Conservation (phyloP, 2,888 invertebrate species). For the Minunthozetes semirufus region DNA sequence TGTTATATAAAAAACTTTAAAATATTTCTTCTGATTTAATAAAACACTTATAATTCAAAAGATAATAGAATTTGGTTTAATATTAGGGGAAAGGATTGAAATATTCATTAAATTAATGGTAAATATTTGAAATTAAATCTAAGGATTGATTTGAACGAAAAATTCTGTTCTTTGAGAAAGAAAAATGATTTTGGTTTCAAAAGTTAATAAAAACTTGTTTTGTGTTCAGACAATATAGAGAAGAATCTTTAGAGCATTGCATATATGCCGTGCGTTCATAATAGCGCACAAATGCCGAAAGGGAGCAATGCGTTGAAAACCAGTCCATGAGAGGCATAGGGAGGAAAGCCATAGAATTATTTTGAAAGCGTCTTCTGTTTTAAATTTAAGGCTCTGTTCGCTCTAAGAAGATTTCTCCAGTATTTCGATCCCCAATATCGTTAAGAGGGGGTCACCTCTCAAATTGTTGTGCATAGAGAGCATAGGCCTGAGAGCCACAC, state of each 20-base stretch:
- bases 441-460: conserved; percentile 26
- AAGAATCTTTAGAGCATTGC: neutral
- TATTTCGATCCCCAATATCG: conserved; percentile 14
- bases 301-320: conserved; percentile 23
- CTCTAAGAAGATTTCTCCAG: neutral
- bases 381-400: conserved; percentile 7
- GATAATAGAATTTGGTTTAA: neutral
- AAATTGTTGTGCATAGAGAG: neutral
- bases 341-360: conserved; percentile 1
- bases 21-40: too few species aligned
- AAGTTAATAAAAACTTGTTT: conserved; percentile 28
- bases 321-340: conserved; percentile 9
- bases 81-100: neutral
- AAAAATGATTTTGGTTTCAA: conserved; percentile 11
- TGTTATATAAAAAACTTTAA: neutral
- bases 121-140: neutral
- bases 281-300: conserved; percentile 27
- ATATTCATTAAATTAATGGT: neutral
- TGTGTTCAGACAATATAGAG: conserved; percentile 24
- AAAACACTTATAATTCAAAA: neutral
- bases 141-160: neutral
- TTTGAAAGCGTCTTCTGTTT: conserved; percentile 6
- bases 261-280: conserved; percentile 17
- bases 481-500: neutral
- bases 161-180: conserved; percentile 9